Base-by-base conservation (phyloP, 2,113 vertebrate species). In the Sinocyclocheilus anshuiensis region DNA sequence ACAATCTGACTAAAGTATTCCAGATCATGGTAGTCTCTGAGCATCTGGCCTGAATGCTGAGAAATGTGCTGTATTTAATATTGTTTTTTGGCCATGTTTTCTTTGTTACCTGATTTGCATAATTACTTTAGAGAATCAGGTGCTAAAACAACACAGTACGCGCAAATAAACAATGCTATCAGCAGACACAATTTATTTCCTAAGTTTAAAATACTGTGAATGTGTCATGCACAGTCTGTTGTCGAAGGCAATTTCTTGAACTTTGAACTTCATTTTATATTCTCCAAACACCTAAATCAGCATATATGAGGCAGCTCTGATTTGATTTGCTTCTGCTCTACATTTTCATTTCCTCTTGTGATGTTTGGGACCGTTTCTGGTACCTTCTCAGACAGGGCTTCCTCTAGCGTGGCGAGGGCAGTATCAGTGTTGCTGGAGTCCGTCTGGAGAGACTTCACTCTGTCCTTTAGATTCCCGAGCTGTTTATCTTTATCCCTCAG, bases 371-470 rank as follows among this genome's bases (percentile, higher is more conserved):
- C 4, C 0, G 42, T 50, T 26, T 48, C 42, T 26, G 39, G 76
- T 77, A 89, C 98, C 98, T 99, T 99, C 92, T 99, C 98, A 50
- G 98, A 99, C 0, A 99, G 95, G 7, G 98, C 98, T 90, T 99
- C 98, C 93, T 99, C 98, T 85, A 99, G 92, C 0, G 98, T 99
- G 18, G 97, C 97, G 87, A 99, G 92, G 0, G 98, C 98, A n/a
- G 98, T 99, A 88, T 99, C 98, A 0, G 98, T 99, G 89, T 99
- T 99, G 92, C 97, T 99, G 90, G 98, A 99, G 93, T 99, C 98
- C 0, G 98, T 99, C 94, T 99, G 98, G 89, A 99, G 91, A 0
- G 98, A 99, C 93, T 99, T 99, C 88, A 99, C 97, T 82, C 98
- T 94, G 93, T 99, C 98, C 93, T 99, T 99, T 87, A 99, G 94